Percentiles rank a stretch among this genome's conserved stretches.
Conservation (phyloP, 2,888 invertebrate species). For the Nasonovia ribisnigri region DNA sequence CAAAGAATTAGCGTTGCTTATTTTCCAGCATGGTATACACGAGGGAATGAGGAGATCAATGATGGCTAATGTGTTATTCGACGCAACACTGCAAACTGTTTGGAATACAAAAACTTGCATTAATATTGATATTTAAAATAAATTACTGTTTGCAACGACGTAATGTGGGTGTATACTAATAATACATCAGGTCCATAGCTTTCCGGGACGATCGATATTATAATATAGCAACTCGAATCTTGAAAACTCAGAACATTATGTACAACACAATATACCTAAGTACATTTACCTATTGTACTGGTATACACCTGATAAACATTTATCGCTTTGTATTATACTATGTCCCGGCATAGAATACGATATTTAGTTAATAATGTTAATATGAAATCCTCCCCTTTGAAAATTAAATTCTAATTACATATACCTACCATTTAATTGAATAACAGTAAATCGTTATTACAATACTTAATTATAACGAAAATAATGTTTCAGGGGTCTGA, state of each 20-base stretch:
- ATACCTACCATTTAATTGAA: not conserved
- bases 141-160: not conserved
- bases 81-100: constrained; percentile 39
- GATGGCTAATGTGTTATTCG: constrained; percentile 10
- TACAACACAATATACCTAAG: not conserved
- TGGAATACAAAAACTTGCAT: not conserved
- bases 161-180: not conserved
- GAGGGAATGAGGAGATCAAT: constrained; percentile 44
- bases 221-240: not conserved
- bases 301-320: not conserved
- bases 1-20: constrained; percentile 38
- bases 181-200: not conserved
- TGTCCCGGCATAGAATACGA: not conserved
- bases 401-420: not conserved
- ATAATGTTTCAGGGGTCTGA: not conserved
- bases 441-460: not conserved
- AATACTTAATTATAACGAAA: not conserved
- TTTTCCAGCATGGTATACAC: constrained; percentile 42
- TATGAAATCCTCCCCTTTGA: not conserved
- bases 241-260: not conserved
- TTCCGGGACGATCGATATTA: not conserved
- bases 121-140: not conserved
- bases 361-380: not conserved
- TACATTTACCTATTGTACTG: not conserved
- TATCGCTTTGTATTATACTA: not conserved